Evolutionary conservation across 2,888 invertebrate species (phyloP).

Genomic region (Leptopilina myrica): DNA sequence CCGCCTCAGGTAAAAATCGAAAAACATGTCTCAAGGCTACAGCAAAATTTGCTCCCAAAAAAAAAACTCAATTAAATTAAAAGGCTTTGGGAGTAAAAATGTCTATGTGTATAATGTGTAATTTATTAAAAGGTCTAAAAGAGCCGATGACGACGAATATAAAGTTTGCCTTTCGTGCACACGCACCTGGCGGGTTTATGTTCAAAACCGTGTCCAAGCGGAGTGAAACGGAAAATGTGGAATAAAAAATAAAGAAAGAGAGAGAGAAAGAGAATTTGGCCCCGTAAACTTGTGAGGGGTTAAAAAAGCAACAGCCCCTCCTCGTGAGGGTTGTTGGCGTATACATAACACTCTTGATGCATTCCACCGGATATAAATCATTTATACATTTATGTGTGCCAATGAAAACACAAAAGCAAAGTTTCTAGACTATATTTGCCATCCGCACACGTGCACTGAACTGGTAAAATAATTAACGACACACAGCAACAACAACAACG

Average conservation of each 20-base stretch:
- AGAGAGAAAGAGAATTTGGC: constrained; percentile 14
- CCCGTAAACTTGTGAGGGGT: constrained; percentile 25
- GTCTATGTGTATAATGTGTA: neutral
- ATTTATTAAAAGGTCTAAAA: constrained; percentile 14
- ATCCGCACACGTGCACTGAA: constrained; percentile 42
- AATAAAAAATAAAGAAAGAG: constrained; percentile 65
- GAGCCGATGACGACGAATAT: constrained; percentile 3
- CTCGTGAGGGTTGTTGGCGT: constrained; percentile 44
- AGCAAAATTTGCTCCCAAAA: no score
- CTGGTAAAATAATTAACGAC: constrained; percentile 27
- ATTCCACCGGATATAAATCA: constrained; percentile 49
- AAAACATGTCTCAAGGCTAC: no score
- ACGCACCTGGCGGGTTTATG: constrained; percentile 78
- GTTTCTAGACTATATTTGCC: constrained; percentile 26
- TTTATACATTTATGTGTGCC: neutral
- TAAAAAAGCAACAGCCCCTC: constrained; percentile 4
- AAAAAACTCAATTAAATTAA: neutral
- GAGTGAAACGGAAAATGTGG: constrained; percentile 69
- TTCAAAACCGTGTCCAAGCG: constrained; percentile 71
- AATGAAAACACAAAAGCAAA: constrained; percentile 1
- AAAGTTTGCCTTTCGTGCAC: constrained; percentile 78
- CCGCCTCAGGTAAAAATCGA: no score
- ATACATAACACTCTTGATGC: constrained; percentile 21
- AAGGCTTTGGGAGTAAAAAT: neutral
- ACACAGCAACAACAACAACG: neutral